Conservation (phyloP, 2,113 vertebrate genomes). For the Elephantulus edwardii region DNA sequence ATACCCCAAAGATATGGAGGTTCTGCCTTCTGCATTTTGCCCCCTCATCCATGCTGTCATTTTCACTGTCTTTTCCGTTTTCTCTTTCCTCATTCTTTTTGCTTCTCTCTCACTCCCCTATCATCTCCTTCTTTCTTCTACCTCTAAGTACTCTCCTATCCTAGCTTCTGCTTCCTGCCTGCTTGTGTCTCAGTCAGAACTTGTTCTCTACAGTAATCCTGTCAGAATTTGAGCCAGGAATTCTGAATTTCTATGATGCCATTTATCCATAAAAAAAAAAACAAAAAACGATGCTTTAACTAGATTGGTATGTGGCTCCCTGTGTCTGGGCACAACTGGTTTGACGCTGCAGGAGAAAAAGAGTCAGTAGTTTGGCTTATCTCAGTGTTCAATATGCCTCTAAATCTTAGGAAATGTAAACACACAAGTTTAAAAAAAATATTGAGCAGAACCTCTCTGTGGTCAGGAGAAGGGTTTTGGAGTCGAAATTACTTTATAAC, state of each 20-base stretch:
- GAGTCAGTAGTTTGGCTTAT: neutral
- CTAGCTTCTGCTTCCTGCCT: neutral
- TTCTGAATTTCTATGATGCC: neutral
- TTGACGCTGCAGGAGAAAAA: neutral
- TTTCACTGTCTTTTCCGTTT: neutral
- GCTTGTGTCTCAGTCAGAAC: neutral
- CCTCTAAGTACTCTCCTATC: neutral
- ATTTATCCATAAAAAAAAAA: neutral
- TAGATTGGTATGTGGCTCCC: neutral
- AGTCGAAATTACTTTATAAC: neutral
- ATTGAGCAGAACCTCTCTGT: neutral
- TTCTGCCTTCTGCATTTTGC: neutral
- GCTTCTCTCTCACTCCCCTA: neutral
- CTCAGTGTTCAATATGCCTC: neutral
- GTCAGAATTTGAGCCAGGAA: neutral
- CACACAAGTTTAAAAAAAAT: neutral
- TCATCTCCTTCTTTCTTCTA: neutral
- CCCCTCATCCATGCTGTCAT: neutral
- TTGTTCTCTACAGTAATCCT: no score
- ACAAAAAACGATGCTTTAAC: neutral
- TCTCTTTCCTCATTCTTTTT: neutral
- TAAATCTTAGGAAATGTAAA: neutral
- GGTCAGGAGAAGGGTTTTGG: neutral
- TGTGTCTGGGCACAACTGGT: neutral
- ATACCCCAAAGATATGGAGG: neutral